A percentile compares a stretch with the other conserved stretches of the same genome.
phyloP scores from a whole-genome alignment of 2,113 vertebrate genomes.

The Rhodinocichla rosea region DNA sequence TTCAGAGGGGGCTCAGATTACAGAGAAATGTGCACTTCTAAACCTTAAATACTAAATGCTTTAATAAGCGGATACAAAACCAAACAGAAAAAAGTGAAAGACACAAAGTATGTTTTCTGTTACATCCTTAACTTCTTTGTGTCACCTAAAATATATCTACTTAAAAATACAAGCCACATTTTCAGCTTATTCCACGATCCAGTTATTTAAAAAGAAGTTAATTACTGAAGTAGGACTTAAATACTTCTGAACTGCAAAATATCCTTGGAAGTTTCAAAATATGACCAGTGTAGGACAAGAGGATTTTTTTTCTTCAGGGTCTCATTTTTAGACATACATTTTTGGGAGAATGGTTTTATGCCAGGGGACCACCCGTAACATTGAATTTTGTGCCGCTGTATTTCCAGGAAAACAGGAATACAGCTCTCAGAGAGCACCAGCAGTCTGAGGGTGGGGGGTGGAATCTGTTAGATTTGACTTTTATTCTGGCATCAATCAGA shows the following conservation, averaged over 20 bases:
- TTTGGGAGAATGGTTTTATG: not conserved
- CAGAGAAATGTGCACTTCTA: not conserved
- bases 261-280: not conserved
- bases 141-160: not conserved
- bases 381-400: not conserved
- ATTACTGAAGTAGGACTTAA: not conserved
- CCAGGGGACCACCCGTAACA: not conserved
- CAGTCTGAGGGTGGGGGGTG: rapidly evolving
- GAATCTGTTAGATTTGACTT: not conserved
- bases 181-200: not conserved
- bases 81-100: not conserved
- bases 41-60: not conserved
- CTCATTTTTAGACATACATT: not conserved
- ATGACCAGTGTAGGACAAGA: not conserved
- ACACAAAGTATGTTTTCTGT: not conserved
- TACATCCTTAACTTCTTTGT: not conserved
- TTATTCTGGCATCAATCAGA: not conserved
- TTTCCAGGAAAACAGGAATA: not conserved
- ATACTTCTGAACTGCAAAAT: not conserved
- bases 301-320: not conserved
- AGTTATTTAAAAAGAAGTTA: not conserved
- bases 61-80: not conserved
- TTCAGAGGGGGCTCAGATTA: not conserved
- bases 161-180: not conserved
- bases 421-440: not conserved